A percentile compares a stretch with the other conserved stretches of the same genome.
These are phyloP conservation scores for Corythucha ciliata DNA, from an alignment of 2,888 invertebrate species.

Conservation along the genomic window DNA sequence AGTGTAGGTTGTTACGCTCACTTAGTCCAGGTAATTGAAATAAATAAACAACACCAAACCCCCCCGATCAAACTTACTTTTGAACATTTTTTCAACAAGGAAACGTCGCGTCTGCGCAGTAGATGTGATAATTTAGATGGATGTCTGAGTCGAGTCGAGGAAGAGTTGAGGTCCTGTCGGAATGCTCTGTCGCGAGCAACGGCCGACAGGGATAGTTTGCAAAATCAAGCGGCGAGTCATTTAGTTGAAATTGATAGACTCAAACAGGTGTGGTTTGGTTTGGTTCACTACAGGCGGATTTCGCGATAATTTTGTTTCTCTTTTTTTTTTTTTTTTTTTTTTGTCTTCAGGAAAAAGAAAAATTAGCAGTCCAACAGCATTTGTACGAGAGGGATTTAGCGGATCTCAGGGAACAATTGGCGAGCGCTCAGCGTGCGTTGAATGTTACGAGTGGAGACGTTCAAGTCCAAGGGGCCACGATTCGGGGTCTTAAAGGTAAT, in stretches of 20 bases:
- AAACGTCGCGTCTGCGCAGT: slow-evolving; percentile 54
- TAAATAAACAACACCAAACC: background rate
- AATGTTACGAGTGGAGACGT: slow-evolving; percentile 58
- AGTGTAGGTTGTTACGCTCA: slow-evolving; percentile 20
- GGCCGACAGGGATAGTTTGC: slow-evolving; percentile 63
- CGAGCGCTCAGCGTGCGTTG: slow-evolving; percentile 54
- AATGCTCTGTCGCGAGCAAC: slow-evolving; percentile 56
- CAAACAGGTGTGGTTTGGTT: slow-evolving; percentile 50
- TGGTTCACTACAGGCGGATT: too few relatives aligned
- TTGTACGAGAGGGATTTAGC: slow-evolving; percentile 63
- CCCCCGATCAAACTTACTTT: background rate
- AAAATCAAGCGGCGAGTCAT: slow-evolving; percentile 61
- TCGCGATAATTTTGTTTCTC: background rate
- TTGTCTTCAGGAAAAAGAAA: slow-evolving; percentile 54
- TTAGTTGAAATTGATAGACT: slow-evolving; percentile 61
- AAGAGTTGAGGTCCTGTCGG: slow-evolving; percentile 56
- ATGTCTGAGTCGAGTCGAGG: slow-evolving; percentile 52
- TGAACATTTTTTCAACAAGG: slow-evolving; percentile 28
- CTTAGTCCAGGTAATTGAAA: slow-evolving; percentile 49
- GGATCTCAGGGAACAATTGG: slow-evolving; percentile 56
- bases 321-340: background rate
- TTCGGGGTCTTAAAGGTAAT: slow-evolving; percentile 30
- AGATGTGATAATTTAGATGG: slow-evolving; percentile 51
- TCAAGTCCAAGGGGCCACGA: slow-evolving; percentile 51
- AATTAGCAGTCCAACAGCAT: slow-evolving; percentile 60